phyloP scores from a whole-genome alignment of 2,888 invertebrate species.

The Pollenia amentaria region DNA sequence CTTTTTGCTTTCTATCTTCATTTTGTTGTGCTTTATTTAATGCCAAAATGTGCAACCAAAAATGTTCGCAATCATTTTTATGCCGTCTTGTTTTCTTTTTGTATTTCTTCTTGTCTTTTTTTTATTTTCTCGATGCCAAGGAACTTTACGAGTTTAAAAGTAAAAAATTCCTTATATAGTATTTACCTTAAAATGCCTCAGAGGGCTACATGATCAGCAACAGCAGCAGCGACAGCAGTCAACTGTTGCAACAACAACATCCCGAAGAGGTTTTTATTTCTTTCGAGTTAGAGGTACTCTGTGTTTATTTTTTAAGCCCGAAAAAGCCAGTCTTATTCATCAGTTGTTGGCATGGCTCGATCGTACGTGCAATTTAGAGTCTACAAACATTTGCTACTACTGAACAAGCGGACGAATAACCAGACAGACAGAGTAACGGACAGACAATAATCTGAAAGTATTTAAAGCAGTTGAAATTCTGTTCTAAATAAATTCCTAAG shows the following conservation, averaged over 20 bases:
- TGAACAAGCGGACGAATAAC: slow-evolving; percentile 20
- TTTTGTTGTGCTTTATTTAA: slow-evolving; percentile 54
- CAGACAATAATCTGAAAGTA: slow-evolving; percentile 70
- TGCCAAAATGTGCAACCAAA: slow-evolving; percentile 60
- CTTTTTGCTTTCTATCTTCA: slow-evolving; percentile 55
- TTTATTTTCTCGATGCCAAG: slow-evolving; percentile 60
- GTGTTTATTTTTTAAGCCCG: slow-evolving; percentile 7
- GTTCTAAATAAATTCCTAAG: slow-evolving; percentile 83
- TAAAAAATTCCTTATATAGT: slow-evolving; percentile 64
- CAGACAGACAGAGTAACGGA: slow-evolving; percentile 7
- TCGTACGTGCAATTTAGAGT: slow-evolving; percentile 23
- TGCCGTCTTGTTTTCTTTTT: slow-evolving; percentile 23
- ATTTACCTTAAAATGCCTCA: slow-evolving; percentile 72
- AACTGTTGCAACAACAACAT: slow-evolving; percentile 51
- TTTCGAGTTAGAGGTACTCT: slow-evolving; percentile 20
- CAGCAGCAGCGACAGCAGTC: slow-evolving; percentile 39
- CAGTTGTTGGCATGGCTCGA: slow-evolving; percentile 41
- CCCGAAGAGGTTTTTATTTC: slow-evolving; percentile 59
- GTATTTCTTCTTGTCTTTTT: slow-evolving; percentile 31
- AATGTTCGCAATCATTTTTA: slow-evolving; percentile 35
- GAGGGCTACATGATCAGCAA: slow-evolving; percentile 68
- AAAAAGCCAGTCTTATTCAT: slow-evolving; percentile 43
- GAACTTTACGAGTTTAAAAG: slow-evolving; percentile 66
- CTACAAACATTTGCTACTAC: slow-evolving; percentile 27
- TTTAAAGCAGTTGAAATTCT: slow-evolving; percentile 78